A percentile compares a stretch with the other conserved stretches of the same genome.
Conservation (phyloP, 1,140 invertebrate species). For the Temnothorax longispinosus region DNA sequence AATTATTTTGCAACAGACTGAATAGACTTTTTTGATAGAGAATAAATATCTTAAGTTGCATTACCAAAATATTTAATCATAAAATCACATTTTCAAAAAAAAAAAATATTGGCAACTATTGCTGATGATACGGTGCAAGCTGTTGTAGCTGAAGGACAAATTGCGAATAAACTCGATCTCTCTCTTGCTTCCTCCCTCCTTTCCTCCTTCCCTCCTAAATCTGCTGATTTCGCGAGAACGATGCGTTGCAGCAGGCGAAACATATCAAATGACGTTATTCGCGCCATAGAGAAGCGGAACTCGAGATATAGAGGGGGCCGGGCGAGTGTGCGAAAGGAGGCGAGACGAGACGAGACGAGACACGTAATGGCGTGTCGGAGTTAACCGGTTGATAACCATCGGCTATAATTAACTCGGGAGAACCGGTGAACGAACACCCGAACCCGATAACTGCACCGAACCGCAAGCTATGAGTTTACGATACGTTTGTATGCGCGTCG, state of each 20-base stretch:
- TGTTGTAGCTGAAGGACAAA: not conserved
- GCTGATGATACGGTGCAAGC: not conserved
- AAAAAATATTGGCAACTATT: not conserved
- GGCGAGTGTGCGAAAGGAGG: slow-evolving; percentile 36
- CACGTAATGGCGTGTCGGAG: slow-evolving; percentile 86
- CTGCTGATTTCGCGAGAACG: not conserved
- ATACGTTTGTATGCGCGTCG: slow-evolving; percentile 50
- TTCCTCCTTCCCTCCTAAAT: not conserved
- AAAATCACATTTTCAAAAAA: not conserved
- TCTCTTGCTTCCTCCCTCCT: not conserved
- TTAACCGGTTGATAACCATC: slow-evolving; percentile 86
- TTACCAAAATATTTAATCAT: not conserved
- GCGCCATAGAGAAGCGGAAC: slow-evolving; percentile 66
- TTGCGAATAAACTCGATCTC: not conserved
- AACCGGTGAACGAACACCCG: slow-evolving; percentile 84
- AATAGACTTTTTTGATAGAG: not conserved
- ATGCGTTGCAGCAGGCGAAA: slow-evolving; percentile 3
- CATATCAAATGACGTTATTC: slow-evolving; percentile 61
- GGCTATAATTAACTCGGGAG: slow-evolving; percentile 86
- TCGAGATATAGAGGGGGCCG: slow-evolving; percentile 16
- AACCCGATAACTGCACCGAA: slow-evolving; percentile 78
- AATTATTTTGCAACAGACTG: not conserved
- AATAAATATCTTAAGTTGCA: not conserved
- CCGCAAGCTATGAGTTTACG: slow-evolving; percentile 59
- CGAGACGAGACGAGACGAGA: slow-evolving; percentile 81